Conservation (phyloP, 2,888 invertebrate species). For the Torymus auratus region DNA sequence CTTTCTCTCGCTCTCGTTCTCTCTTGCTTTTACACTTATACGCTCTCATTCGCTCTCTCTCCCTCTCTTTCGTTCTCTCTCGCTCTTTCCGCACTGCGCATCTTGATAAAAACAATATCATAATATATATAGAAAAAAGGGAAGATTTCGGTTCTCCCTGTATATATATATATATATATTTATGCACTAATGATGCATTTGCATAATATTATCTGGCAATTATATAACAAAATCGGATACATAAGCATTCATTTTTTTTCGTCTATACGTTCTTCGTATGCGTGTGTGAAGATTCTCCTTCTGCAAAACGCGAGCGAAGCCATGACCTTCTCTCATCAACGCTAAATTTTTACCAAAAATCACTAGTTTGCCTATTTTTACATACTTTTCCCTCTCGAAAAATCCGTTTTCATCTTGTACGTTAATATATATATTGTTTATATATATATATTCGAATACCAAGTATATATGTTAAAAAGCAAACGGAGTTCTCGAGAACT, state of each 20-base stretch:
- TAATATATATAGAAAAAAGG: conserved; percentile 39
- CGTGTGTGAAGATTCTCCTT: neutral
- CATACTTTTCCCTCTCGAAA: too few relatives aligned
- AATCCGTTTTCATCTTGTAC: too few relatives aligned
- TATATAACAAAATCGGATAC: conserved; percentile 43
- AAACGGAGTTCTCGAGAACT: too few relatives aligned
- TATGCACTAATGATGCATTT: conserved; percentile 32
- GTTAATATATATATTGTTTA: too few relatives aligned
- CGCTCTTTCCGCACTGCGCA: conserved; percentile 2
- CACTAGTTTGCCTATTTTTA: neutral
- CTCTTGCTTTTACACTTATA: neutral
- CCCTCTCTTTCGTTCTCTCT: neutral
- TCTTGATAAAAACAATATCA: conserved; percentile 41
- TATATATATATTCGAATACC: too few relatives aligned
- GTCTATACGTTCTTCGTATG: conserved; percentile 8
- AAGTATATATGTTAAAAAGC: too few relatives aligned
- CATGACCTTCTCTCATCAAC: neutral
- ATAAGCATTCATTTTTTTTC: conserved; percentile 38
- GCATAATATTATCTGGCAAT: conserved; percentile 17
- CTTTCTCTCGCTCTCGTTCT: conserved; percentile 5
- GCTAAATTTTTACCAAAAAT: neutral
- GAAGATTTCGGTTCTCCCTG: conserved; percentile 17
- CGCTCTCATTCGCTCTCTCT: neutral
- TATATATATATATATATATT: neutral
- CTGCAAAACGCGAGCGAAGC: conserved; percentile 14